A percentile compares a stretch with the other conserved stretches of the same genome.
Evolutionary conservation across 2,888 invertebrate species (phyloP).

Genomic region (Nomada lathburiana): DNA sequence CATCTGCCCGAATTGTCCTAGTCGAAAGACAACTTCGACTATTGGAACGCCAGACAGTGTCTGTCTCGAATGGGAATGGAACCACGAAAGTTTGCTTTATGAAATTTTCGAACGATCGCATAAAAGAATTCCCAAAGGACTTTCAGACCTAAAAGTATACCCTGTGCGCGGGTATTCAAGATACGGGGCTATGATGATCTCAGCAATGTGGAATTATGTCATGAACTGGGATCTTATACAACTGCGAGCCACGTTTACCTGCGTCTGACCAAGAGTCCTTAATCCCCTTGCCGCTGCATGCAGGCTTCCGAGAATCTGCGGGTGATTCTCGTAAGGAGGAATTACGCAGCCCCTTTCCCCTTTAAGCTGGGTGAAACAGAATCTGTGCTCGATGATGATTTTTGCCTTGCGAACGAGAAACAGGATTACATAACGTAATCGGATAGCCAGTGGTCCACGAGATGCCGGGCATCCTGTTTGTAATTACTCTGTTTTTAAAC

Average conservation of each 20-base stretch:
- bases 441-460: not conserved
- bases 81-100: not conserved
- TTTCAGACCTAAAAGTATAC: not conserved
- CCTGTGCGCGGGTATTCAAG: conserved; percentile 16
- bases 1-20: conserved; percentile 4
- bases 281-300: conserved; percentile 25
- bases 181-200: conserved; percentile 26
- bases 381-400: not conserved
- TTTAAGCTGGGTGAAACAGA: too few species aligned
- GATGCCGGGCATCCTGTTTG: too few species aligned
- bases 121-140: not conserved
- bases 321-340: conserved; percentile 3
- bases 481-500: too few species aligned
- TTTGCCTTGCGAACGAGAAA: not conserved
- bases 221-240: conserved; percentile 28
- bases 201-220: conserved; percentile 31
- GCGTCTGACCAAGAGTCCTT: conserved; percentile 16
- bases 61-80: too few species aligned
- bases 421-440: not conserved
- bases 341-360: not conserved
- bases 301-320: conserved; percentile 2
- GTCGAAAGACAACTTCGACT: not conserved
- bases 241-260: not conserved
- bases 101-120: conserved; percentile 11
- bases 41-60: conserved; percentile 1